Evolutionary conservation across 2,113 vertebrate genomes (phyloP).

Genomic region (Pelvicachromis taeniatus): DNA sequence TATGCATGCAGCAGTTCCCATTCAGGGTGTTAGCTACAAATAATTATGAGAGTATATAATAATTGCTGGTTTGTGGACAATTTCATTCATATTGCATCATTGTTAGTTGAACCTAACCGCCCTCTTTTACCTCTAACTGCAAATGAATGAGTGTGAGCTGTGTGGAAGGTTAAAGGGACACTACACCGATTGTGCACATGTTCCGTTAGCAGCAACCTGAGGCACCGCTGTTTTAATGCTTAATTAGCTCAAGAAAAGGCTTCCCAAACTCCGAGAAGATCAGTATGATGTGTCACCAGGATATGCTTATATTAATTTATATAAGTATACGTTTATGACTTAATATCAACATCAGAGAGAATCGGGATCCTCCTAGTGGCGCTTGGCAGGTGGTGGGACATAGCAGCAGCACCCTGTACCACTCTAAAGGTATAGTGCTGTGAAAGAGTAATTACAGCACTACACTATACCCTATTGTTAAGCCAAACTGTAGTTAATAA

Average conservation of each 20-base stretch:
- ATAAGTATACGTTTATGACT: not conserved
- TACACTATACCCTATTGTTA: not conserved
- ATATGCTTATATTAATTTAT: not conserved
- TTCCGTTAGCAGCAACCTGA: not conserved
- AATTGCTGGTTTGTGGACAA: rapidly evolving
- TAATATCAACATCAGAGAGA: not conserved
- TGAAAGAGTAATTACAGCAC: not conserved
- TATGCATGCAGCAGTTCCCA: not conserved
- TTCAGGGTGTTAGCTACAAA: not conserved
- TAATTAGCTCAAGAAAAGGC: not conserved
- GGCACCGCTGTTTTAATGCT: not conserved
- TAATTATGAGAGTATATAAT: rapidly evolving
- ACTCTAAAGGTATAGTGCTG: not conserved
- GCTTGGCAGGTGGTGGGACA: not conserved
- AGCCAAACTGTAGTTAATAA: not conserved
- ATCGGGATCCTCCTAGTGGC: not conserved
- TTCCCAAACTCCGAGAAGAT: not conserved
- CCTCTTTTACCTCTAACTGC: not conserved
- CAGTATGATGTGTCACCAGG: not conserved
- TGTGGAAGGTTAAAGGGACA: constrained; percentile 49
- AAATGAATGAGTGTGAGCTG: constrained; percentile 1
- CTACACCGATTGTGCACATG: not conserved
- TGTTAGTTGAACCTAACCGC: rapidly evolving
- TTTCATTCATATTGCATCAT: not conserved
- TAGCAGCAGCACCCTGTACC: not conserved